Evolutionary conservation across 2,888 invertebrate species (phyloP).

Genomic region (Ectemnius cavifrons): DNA sequence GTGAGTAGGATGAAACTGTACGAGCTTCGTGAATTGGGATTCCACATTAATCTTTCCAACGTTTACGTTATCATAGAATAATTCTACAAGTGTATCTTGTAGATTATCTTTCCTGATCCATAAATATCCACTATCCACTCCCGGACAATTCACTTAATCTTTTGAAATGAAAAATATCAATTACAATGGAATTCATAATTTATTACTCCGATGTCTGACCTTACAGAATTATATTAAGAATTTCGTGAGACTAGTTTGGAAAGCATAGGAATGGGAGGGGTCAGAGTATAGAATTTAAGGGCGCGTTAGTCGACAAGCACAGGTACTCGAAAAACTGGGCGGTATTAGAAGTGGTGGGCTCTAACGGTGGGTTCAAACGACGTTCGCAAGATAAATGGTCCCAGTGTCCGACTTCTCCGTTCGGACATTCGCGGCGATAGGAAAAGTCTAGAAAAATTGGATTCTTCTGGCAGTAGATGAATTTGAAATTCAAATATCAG

Average conservation of each 20-base stretch:
- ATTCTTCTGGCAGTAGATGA: background rate
- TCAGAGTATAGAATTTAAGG: background rate
- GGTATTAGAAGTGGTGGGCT: background rate
- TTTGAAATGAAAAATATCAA: too few species aligned
- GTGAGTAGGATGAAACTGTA: conserved; percentile 58
- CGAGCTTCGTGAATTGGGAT: conserved; percentile 46
- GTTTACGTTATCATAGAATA: too few species aligned
- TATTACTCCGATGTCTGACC: too few species aligned
- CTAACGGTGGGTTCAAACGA: background rate
- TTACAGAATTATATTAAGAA: too few species aligned
- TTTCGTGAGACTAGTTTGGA: too few species aligned
- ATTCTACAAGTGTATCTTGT: too few species aligned
- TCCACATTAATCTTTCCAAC: conserved; percentile 11
- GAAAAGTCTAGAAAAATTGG: conserved; percentile 7
- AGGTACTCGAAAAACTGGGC: background rate
- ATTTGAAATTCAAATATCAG: conserved; percentile 3
- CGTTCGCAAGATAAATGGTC: conserved; percentile 9
- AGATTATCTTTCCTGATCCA: too few species aligned
- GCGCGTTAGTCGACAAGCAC: background rate
- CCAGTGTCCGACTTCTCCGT: background rate
- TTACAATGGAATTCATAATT: too few species aligned
- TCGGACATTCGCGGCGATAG: background rate
- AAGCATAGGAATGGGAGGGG: too few species aligned
- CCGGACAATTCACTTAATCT: too few species aligned
- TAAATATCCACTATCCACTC: too few species aligned